Evolutionary conservation across 92 coral and sea anemone genomes (phyloP).

Genomic region (Ricordea florida): DNA sequence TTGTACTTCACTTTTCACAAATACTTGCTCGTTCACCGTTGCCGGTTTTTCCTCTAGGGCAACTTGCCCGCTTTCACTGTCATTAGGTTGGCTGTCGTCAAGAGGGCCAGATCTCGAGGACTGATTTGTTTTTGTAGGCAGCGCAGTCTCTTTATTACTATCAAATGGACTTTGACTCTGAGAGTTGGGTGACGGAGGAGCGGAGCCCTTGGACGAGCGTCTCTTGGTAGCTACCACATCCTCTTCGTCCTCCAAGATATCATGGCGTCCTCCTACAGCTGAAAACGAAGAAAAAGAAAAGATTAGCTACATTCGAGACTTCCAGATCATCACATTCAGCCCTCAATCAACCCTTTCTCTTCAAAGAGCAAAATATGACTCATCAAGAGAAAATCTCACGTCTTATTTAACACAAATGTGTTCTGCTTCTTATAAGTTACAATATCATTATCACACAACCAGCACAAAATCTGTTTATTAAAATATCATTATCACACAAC

Average conservation of each 20-base stretch:
- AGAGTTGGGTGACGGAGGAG: neutral
- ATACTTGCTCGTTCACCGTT: neutral
- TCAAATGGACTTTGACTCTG: constrained; percentile 9
- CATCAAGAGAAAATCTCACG: too few relatives aligned
- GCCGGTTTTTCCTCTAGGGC: neutral
- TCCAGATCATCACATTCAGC: too few relatives aligned
- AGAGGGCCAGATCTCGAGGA: too few relatives aligned
- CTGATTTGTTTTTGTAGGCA: neutral
- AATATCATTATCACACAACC: too few relatives aligned
- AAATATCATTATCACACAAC: too few relatives aligned
- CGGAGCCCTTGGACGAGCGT: constrained; percentile 52
- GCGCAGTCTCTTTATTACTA: neutral
- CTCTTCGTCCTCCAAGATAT: constrained; percentile 23
- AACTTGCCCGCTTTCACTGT: neutral
- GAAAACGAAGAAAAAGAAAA: neutral
- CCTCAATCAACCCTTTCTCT: too few relatives aligned
- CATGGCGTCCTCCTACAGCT: constrained; percentile 33
- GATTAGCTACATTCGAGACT: neutral
- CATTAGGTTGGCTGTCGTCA: neutral
- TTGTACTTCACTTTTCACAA: neutral
- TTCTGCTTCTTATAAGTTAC: too few relatives aligned
- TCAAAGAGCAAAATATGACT: too few relatives aligned
- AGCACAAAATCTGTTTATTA: too few relatives aligned
- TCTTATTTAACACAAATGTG: too few relatives aligned
- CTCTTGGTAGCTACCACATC: constrained; percentile 3